Evolutionary conservation across 2,113 vertebrate species (phyloP), one percentile per base, ranked within the genome.

Genomic region (Microcebus griseorufus): DNA sequence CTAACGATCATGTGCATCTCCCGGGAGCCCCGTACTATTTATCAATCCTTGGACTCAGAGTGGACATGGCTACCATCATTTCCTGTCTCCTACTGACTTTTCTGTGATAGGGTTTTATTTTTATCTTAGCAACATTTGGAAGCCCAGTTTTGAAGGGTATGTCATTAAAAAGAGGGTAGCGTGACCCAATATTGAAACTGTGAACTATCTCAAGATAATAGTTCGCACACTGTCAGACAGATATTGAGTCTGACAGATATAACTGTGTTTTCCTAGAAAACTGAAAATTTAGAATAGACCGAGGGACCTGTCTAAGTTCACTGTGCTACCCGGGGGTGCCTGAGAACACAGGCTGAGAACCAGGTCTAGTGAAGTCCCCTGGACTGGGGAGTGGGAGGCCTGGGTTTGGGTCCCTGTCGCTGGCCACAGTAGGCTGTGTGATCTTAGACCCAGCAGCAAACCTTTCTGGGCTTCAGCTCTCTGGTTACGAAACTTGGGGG

Each of bases 321-420:
- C 39, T 0, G 0, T 0, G 0, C 48, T 6, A 4, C 17, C 45
- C 16, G 2, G 20, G 29, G 13, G 18, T 22, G 10, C 42, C 34
- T 60, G 58, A 8, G 25, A 29, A 34, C n/a, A 34, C 11, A 6
- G 37, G 32, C 0, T 25, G n/a, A 18, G 32, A 83, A 25, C 6
- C 18, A 60, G 27, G 25, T 64, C 27, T 58, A 58, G 55, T 22
- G 55, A 22, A 22, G 55, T 8, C 55, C 0, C 55, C 55, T 64
- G 62, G 10, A 29, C 27, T 0, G 25, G 25, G 62, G 10, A 64
- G 62, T 12, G 27, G 27, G 27, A 5, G 62, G 73, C 39, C 62
- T 45, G 34, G 34, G 27, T 25, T 42, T 10, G 20, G 5, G 53
- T 14, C 10, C 69, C 69, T 25, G 11, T 42, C 4, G 7, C 29